phyloP scores from a whole-genome alignment of 1,140 invertebrate species.

The Psix sp. region DNA sequence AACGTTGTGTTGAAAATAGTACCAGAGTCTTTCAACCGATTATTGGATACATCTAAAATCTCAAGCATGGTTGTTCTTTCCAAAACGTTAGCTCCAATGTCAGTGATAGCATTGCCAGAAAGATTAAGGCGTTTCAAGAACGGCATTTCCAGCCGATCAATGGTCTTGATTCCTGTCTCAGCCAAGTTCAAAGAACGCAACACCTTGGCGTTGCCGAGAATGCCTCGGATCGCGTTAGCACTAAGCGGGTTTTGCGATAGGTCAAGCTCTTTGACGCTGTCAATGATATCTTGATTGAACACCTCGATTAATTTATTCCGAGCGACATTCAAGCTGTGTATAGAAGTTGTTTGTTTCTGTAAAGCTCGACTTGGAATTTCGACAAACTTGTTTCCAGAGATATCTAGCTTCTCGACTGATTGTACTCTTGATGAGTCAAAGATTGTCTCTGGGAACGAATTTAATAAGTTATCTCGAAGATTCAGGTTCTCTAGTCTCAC shows the following conservation, averaged over 20 bases:
- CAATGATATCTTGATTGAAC: conserved; percentile 89
- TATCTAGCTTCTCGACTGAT: conserved; percentile 88
- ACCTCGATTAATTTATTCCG: conserved; percentile 87
- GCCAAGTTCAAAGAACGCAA: conserved; percentile 88
- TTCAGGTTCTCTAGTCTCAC: conserved; percentile 85
- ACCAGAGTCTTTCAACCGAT: conserved; percentile 81
- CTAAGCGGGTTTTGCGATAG: conserved; percentile 90
- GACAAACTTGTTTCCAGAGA: conserved; percentile 82
- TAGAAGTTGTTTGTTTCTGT: conserved; percentile 88
- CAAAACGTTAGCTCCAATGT: conserved; percentile 82
- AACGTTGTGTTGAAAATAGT: conserved; percentile 57
- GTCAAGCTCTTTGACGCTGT: conserved; percentile 91
- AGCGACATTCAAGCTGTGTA: conserved; percentile 87
- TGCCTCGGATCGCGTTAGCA: conserved; percentile 83
- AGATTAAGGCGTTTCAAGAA: conserved; percentile 90
- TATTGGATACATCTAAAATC: conserved; percentile 86
- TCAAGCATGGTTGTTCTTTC: conserved; percentile 87
- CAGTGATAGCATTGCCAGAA: conserved; percentile 85
- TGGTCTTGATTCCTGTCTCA: conserved; percentile 83
- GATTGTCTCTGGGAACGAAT: conserved; percentile 87
- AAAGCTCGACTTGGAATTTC: conserved; percentile 86
- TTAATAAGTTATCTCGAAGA: conserved; percentile 85
- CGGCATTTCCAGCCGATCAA: conserved; percentile 88
- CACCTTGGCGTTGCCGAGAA: conserved; percentile 92
- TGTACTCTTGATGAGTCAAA: conserved; percentile 88